Conservation (phyloP, 1,140 invertebrate species). For the Chionoecetes opilio region DNA sequence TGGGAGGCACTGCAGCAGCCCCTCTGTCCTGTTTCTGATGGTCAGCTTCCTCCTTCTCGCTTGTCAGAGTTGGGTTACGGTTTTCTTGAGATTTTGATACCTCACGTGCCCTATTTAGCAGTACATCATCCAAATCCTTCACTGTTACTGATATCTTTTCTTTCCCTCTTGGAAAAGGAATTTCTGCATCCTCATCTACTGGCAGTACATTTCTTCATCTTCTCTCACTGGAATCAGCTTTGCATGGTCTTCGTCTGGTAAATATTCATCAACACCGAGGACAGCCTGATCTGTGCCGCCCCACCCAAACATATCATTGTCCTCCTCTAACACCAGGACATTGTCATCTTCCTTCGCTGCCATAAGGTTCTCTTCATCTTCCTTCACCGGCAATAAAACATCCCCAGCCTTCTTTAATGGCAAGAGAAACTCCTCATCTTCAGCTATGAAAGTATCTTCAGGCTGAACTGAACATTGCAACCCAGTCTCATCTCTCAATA, state of each 20-base stretch:
- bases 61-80: neutral
- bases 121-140: neutral
- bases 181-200: constrained; percentile 15
- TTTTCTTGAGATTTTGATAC: neutral
- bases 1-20: neutral
- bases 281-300: too few relatives aligned
- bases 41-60: neutral
- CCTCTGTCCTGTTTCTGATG: constrained; percentile 30
- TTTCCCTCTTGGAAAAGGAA: neutral
- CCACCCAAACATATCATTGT: neutral
- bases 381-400: neutral
- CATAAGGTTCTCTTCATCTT: constrained; percentile 1
- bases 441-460: neutral
- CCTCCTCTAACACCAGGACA: neutral
- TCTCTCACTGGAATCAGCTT: neutral
- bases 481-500: too few relatives aligned
- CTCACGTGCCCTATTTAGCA: neutral
- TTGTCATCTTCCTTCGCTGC: neutral
- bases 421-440: neutral
- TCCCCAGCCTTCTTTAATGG: neutral
- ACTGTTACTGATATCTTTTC: neutral
- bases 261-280: constrained; percentile 24
- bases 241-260: constrained; percentile 1
- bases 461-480: neutral
- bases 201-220: constrained; percentile 36